Base-by-base conservation (phyloP, 2,888 invertebrate genomes). In the Microdon myrmicae region DNA sequence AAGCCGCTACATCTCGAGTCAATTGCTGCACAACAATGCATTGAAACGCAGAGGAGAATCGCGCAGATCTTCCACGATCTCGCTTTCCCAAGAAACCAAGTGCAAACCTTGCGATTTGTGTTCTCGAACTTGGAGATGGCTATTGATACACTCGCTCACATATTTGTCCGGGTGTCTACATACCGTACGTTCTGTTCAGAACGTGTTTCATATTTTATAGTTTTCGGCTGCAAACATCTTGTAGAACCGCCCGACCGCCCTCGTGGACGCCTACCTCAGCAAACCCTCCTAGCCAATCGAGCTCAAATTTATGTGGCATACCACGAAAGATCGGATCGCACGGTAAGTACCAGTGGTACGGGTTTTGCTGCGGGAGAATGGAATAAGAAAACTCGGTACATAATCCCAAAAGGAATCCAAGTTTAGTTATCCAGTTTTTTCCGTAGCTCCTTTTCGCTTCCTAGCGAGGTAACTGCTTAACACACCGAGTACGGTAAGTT, bases 341-440 rank as follows among this genome's bases (percentile, higher is more conserved):
- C 22, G 14, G 13, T 22, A 16, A 16, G 31, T 31, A 31, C 22
- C 35, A 45, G 38, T 12, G 48, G 53, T 53, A 59, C 58, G 19
- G 39, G 58, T 59, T 56, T 56, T 13, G 28, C 23, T 23, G 35
- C 26, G 34, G 26, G 23, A 31, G 45, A 53, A 22, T 26, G 9
- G 22, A 35, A 37, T 32, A 17, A 25, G 23, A 34, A 38, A 25
- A 49, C 13, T 53, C 44, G 39, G 32, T 13, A 29, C 39, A 37
- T 39, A 54, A 55, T 55, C 43, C 45, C 23, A 61, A 34, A 55
- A 56, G 56, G 61, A 56, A 61, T 55, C 55, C 49, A 43, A 39
- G 29, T 60, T 54, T 41, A 38, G 31, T 44, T 49, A 55, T 45
- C 39, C 29, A 39, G 39, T 47, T 16, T 51, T 26, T 20, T 28